phyloP scores from a whole-genome alignment of 2,113 vertebrate genomes.

The Barbus barbus region DNA sequence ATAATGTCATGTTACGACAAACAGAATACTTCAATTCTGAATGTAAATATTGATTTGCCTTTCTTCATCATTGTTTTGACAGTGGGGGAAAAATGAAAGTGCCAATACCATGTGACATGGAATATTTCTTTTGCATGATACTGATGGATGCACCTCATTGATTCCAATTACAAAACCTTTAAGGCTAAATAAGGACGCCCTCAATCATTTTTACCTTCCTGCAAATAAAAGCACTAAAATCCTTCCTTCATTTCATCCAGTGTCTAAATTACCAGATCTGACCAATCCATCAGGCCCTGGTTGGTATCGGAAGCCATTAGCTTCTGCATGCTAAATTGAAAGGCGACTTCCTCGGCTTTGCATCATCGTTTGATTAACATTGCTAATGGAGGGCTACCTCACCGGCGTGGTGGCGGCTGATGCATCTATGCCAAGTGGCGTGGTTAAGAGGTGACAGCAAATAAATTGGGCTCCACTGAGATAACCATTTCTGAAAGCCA shows the following conservation, averaged over 20 bases:
- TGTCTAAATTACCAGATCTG: conserved; percentile 42
- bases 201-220: conserved; percentile 59
- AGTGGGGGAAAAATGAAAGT: conserved; percentile 65
- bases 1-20: conserved; percentile 52
- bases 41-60: conserved; percentile 72
- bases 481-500: conserved; percentile 72
- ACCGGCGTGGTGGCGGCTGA: conserved; percentile 60
- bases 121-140: conserved; percentile 63
- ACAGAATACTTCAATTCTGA: conserved; percentile 64
- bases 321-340: conserved; percentile 57
- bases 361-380: conserved; percentile 64
- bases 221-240: conserved; percentile 57
- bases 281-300: conserved; percentile 53
- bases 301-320: conserved; percentile 56
- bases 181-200: conserved; percentile 65
- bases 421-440: conserved; percentile 68
- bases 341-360: conserved; percentile 57
- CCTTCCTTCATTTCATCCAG: conserved; percentile 48
- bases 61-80: conserved; percentile 45
- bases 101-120: conserved; percentile 45
- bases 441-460: conserved; percentile 73
- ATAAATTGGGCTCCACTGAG: conserved; percentile 72
- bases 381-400: conserved; percentile 63
- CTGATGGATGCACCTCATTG: conserved; percentile 72
- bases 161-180: conserved; percentile 71